Percentiles rank a stretch among this genome's conserved stretches.
Evolutionary conservation across 2,888 invertebrate species (phyloP).

Genomic region (Dorcus parallelipipedus): DNA sequence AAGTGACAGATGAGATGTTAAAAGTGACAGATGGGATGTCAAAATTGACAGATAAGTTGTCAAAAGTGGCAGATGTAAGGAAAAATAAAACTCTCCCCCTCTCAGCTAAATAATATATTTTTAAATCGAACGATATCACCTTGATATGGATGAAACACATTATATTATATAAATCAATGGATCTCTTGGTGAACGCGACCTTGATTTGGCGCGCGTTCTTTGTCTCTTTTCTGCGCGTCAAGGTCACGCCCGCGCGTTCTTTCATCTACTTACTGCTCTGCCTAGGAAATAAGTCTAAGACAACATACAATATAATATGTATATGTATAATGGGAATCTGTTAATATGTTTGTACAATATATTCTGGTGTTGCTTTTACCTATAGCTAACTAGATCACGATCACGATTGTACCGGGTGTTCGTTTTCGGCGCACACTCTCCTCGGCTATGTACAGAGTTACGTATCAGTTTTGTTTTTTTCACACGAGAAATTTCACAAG

Average conservation of each 20-base stretch:
- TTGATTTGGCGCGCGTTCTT: no score
- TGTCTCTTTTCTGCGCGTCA: no score
- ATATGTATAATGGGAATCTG: slow-evolving; percentile 23
- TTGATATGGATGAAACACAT: slow-evolving; percentile 39
- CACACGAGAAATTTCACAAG: no score
- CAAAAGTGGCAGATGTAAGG: background rate
- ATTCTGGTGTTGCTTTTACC: slow-evolving; percentile 44
- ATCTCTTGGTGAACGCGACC: no score
- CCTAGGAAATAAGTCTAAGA: slow-evolving; percentile 31
- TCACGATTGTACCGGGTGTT: slow-evolving; percentile 41
- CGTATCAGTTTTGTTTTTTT: no score
- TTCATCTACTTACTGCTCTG: no score
- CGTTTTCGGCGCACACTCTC: slow-evolving; percentile 21
- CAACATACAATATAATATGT: slow-evolving; percentile 45
- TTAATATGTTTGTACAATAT: slow-evolving; percentile 45
- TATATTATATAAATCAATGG: background rate
- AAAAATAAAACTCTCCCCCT: slow-evolving; percentile 1
- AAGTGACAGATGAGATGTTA: no score
- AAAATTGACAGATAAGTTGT: background rate
- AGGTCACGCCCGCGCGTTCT: no score
- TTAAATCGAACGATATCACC: slow-evolving; percentile 46
- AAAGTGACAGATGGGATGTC: no score
- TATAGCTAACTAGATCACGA: slow-evolving; percentile 40
- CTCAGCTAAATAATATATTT: slow-evolving; percentile 20
- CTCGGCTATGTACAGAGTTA: no score